These are phyloP conservation scores for Lophius americanus DNA, from an alignment of 2,797 vertebrate species.

Conservation along the genomic window DNA sequence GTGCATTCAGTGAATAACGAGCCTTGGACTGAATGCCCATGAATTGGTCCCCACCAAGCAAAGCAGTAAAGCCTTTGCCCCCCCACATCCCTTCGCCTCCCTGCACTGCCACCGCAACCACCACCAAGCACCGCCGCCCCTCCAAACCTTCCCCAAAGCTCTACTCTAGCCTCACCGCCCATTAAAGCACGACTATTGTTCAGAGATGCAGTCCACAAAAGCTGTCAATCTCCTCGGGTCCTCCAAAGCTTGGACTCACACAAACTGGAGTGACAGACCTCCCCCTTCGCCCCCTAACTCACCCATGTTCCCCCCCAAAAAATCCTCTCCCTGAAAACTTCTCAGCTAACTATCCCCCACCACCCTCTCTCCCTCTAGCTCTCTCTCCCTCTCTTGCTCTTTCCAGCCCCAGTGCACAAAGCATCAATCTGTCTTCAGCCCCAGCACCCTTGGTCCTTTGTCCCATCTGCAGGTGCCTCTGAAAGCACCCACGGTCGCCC, in stretches of 20 bases:
- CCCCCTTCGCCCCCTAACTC: conserved; percentile 75
- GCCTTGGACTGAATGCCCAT: conserved; percentile 92
- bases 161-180: conserved; percentile 89
- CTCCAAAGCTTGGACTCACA: conserved; percentile 95
- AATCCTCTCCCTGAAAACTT: conserved; percentile 80
- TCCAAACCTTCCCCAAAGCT: conserved; percentile 78
- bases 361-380: conserved; percentile 77
- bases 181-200: conserved; percentile 97
- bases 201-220: conserved; percentile 94
- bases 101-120: conserved; percentile 72
- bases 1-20: conserved; percentile 98
- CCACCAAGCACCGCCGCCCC: conserved; percentile 78
- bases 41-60: conserved; percentile 96
- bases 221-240: conserved; percentile 97
- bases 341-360: conserved; percentile 82
- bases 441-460: conserved; percentile 95
- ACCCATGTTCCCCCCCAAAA: conserved; percentile 75
- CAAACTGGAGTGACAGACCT: conserved; percentile 85
- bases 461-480: conserved; percentile 96
- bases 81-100: conserved; percentile 77
- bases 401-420: conserved; percentile 90
- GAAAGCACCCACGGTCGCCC: conserved; percentile 92
- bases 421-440: conserved; percentile 98
- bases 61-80: conserved; percentile 94
- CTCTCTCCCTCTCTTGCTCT: conserved; percentile 75